Evolutionary conservation across 2,888 invertebrate species (phyloP).

Genomic region (Brachylomia viminalis): DNA sequence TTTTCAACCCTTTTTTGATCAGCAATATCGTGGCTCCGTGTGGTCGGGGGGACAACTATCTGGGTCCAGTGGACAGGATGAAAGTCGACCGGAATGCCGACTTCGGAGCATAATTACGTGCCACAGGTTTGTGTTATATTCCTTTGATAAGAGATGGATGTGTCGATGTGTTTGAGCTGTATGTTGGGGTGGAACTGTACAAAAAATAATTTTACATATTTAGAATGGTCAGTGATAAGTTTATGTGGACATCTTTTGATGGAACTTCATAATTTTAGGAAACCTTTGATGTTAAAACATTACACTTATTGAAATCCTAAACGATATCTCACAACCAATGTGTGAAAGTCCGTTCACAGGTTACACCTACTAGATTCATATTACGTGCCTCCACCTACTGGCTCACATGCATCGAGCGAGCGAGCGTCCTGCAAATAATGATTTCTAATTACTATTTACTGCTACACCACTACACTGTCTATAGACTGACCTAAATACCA

Average conservation of each 20-base stretch:
- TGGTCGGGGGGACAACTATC: constrained; percentile 76
- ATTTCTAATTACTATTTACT: constrained; percentile 49
- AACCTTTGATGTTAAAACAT: background rate
- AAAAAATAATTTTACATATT: background rate
- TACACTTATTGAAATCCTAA: background rate
- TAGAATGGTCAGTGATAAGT: background rate
- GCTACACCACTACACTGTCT: constrained; percentile 16
- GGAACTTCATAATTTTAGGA: background rate
- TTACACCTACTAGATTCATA: constrained; percentile 20
- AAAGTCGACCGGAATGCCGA: constrained; percentile 72
- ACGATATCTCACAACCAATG: background rate
- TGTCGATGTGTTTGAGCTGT: constrained; percentile 47
- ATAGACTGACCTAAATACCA: constrained; percentile 43
- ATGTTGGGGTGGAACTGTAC: constrained; percentile 2
- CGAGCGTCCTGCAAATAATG: constrained; percentile 43
- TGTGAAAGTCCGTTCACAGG: background rate
- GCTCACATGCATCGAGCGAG: constrained; percentile 11
- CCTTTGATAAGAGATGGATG: constrained; percentile 70
- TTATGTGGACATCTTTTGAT: background rate
- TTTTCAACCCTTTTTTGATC: constrained; percentile 79
- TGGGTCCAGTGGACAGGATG: constrained; percentile 73
- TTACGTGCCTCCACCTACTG: constrained; percentile 15
- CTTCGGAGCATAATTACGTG: constrained; percentile 73
- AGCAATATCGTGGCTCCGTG: constrained; percentile 71
- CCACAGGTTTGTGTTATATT: constrained; percentile 66